phyloP scores from a whole-genome alignment of 2,113 vertebrate genomes.

The Chamaea fasciata region DNA sequence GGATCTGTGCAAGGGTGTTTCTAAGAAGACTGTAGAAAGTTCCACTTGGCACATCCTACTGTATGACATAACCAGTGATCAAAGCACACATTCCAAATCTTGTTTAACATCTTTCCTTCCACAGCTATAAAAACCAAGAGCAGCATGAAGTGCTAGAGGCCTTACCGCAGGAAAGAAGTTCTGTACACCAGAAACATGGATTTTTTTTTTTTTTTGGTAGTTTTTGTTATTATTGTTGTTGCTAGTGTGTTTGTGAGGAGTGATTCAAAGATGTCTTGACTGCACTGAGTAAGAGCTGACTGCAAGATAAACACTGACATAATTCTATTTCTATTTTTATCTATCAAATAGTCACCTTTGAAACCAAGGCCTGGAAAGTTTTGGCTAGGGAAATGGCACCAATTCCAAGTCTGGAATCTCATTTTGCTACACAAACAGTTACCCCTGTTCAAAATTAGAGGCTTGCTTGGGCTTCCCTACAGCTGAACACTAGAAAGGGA shows the following conservation, averaged over 20 bases:
- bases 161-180: not conserved
- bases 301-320: not conserved
- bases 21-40: not conserved
- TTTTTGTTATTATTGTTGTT: not conserved
- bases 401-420: not conserved
- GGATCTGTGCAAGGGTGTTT: not conserved
- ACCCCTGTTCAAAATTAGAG: not conserved
- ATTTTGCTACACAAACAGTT: not conserved
- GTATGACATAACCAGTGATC: not conserved
- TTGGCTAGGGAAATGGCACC: not conserved
- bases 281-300: not conserved
- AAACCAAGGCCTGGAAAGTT: not conserved
- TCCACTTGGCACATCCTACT: not conserved
- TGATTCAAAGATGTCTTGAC: not conserved
- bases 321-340: not conserved
- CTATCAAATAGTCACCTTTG: not conserved
- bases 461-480: not conserved
- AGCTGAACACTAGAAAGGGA: not conserved
- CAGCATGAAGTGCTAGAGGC: not conserved
- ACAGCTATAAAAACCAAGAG: not conserved
- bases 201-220: no score
- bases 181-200: not conserved
- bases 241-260: not conserved
- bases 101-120: not conserved
- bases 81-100: not conserved